Conservation (phyloP, 2,797 vertebrate genomes). For the Hemitrygon akajei region DNA sequence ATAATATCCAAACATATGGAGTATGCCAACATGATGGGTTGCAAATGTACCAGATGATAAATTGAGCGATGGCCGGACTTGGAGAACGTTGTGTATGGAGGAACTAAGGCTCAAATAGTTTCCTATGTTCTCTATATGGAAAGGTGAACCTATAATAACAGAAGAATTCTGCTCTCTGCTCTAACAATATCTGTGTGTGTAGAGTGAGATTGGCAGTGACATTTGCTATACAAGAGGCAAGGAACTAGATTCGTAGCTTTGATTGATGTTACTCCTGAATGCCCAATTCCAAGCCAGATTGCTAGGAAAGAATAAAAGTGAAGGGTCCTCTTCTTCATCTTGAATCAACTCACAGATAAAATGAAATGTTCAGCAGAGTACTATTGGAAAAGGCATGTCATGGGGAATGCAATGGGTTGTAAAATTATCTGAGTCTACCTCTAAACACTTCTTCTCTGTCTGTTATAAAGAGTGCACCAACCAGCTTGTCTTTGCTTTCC, state of each 20-base stretch:
- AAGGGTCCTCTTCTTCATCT: background rate
- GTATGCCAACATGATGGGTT: constrained; percentile 33
- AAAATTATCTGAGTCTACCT: background rate
- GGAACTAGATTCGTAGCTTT: background rate
- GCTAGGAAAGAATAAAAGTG: background rate
- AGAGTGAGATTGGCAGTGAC: background rate
- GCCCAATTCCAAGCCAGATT: background rate
- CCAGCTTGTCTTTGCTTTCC: background rate
- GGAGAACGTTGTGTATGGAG: background rate
- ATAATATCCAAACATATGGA: constrained; percentile 33
- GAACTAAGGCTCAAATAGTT: background rate
- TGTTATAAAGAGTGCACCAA: background rate
- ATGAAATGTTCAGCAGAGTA: background rate
- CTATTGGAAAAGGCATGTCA: background rate
- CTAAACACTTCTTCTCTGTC: background rate
- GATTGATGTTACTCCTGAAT: background rate
- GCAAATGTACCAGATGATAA: constrained; percentile 3
- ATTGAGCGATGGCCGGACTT: background rate
- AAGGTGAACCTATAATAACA: background rate
- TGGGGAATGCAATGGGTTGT: background rate
- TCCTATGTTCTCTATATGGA: background rate
- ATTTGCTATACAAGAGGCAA: background rate
- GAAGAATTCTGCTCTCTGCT: too few relatives aligned
- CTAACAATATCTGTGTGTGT: too few relatives aligned
- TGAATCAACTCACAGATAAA: too few relatives aligned